These are phyloP conservation scores for Meteorus sp. DNA, from an alignment of 1,140 invertebrate species.

Conservation along the genomic window DNA sequence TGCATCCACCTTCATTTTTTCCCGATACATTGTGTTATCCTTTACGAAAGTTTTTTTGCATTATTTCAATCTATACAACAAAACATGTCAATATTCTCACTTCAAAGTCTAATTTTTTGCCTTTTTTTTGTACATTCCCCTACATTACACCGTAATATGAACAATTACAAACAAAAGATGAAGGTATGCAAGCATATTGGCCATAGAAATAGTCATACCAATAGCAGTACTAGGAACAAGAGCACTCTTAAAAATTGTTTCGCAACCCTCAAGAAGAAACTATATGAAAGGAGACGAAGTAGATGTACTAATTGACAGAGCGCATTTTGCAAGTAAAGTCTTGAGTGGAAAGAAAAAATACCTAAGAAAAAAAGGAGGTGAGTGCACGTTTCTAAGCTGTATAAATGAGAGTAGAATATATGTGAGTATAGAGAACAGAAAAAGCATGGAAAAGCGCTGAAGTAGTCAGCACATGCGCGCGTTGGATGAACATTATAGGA, in stretches of 20 bases:
- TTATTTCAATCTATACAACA: no score
- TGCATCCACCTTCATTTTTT: no score
- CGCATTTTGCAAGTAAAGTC: constrained; percentile 3
- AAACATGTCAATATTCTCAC: neutral
- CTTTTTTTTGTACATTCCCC: neutral
- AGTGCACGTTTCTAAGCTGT: constrained; percentile 6
- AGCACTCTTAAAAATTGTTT: constrained; percentile 28
- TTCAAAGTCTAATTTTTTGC: no score
- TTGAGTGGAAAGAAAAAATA: no score
- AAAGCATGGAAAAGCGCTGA: neutral
- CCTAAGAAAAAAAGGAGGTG: constrained; percentile 8
- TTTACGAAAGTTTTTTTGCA: no score
- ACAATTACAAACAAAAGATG: constrained; percentile 12
- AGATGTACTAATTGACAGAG: constrained; percentile 13
- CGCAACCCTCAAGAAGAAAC: constrained; percentile 17
- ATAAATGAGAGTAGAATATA: constrained; percentile 9
- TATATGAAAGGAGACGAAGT: constrained; percentile 11
- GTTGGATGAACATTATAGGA: neutral
- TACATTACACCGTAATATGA: neutral
- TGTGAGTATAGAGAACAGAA: neutral
- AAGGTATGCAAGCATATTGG: neutral
- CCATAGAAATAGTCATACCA: no score
- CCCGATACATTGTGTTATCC: no score
- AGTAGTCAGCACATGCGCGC: constrained; percentile 21
- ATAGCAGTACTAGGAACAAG: neutral